Percentiles rank a stretch among this genome's conserved stretches.
These are phyloP conservation scores for Anticlea derivata DNA, from an alignment of 2,888 invertebrate genomes.

Conservation along the genomic window DNA sequence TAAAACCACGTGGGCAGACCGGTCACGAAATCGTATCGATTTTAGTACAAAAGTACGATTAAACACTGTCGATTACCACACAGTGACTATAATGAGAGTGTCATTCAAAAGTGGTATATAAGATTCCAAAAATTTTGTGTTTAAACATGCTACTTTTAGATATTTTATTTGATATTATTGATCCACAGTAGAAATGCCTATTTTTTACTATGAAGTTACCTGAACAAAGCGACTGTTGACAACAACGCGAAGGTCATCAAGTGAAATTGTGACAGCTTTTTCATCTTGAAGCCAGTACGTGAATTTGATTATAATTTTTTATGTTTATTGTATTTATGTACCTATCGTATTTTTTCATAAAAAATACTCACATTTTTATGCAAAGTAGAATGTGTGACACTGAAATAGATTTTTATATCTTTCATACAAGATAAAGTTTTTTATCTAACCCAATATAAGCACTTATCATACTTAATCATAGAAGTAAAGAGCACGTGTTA, in stretches of 20 bases:
- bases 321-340: too few relatives aligned
- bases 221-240: too few relatives aligned
- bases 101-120: slow-evolving; percentile 3
- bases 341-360: too few relatives aligned
- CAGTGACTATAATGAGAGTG: slow-evolving; percentile 13
- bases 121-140: background rate
- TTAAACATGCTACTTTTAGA: slow-evolving; percentile 4
- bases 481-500: slow-evolving; percentile 77
- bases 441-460: slow-evolving; percentile 61
- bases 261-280: too few relatives aligned
- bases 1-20: slow-evolving; percentile 47
- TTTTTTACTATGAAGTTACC: too few relatives aligned
- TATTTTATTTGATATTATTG: background rate
- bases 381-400: slow-evolving; percentile 12
- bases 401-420: slow-evolving; percentile 42
- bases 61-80: slow-evolving; percentile 30
- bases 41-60: slow-evolving; percentile 53
- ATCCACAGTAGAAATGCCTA: background rate
- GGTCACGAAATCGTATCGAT: slow-evolving; percentile 68
- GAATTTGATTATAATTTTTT: background rate
- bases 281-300: too few relatives aligned
- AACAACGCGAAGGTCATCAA: too few relatives aligned
- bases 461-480: slow-evolving; percentile 64
- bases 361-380: too few relatives aligned
- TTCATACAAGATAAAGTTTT: slow-evolving; percentile 31